A percentile compares a stretch with the other conserved stretches of the same genome.
These are phyloP conservation scores for Nycteola revayana DNA, from an alignment of 2,888 invertebrate genomes.

Conservation along the genomic window DNA sequence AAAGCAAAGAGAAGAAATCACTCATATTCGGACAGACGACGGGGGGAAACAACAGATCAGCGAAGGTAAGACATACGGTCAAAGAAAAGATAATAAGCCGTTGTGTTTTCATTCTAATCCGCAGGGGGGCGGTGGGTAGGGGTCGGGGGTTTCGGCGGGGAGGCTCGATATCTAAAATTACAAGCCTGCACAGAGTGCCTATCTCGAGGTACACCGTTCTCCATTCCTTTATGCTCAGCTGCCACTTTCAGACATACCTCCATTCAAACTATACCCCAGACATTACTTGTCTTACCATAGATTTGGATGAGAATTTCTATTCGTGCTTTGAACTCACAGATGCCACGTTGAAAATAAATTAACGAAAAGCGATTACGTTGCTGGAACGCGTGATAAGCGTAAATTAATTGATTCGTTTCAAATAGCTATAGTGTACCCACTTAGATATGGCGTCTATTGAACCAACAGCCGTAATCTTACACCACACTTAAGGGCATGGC, in stretches of 20 bases:
- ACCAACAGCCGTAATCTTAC: no score
- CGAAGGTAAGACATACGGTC: conserved; percentile 73
- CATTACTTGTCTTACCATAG: conserved; percentile 59
- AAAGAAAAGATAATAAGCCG: conserved; percentile 76
- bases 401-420: no score
- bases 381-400: conserved; percentile 1
- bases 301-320: conserved; percentile 45
- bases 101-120: conserved; percentile 79
- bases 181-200: conserved; percentile 74
- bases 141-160: conserved; percentile 54
- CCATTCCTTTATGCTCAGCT: conserved; percentile 72
- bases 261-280: conserved; percentile 67
- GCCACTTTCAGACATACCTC: conserved; percentile 71
- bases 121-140: conserved; percentile 55
- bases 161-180: conserved; percentile 78
- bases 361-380: conserved; percentile 9
- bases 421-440: no score
- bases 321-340: conserved; percentile 33
- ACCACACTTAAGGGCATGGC: no score
- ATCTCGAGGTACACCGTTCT: conserved; percentile 65
- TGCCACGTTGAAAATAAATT: conserved; percentile 33
- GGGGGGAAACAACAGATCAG: conserved; percentile 50
- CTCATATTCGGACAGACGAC: conserved; percentile 46
- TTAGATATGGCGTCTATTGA: no score
- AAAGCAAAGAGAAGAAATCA: conserved; percentile 49